Evolutionary conservation across 2,888 invertebrate genomes (phyloP).

Genomic region (Drosophila setosimentum): DNA sequence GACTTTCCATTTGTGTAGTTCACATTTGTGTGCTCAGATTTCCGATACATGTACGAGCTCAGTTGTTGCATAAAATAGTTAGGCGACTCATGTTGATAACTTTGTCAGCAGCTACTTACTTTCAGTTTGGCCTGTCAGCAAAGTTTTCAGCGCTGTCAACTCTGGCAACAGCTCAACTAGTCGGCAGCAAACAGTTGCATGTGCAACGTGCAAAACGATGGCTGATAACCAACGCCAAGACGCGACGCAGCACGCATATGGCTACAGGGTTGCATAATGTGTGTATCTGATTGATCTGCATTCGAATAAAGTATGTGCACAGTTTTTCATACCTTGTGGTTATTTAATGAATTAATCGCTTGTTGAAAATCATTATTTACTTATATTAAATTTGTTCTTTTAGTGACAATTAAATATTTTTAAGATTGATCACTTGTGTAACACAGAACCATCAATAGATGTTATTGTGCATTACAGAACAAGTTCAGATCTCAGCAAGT

Average conservation of each 20-base stretch:
- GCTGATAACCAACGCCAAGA: conserved; percentile 40
- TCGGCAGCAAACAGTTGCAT: conserved; percentile 63
- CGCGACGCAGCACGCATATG: conserved; percentile 32
- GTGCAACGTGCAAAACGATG: conserved; percentile 55
- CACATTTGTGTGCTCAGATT: background rate
- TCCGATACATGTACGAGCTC: background rate
- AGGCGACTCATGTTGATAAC: conserved; percentile 21
- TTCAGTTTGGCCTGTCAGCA: conserved; percentile 61
- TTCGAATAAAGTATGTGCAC: background rate
- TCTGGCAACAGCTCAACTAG: conserved; percentile 70
- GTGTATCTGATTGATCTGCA: background rate
- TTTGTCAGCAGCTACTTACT: conserved; percentile 33
- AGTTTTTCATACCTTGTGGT: background rate
- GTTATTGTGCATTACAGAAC: background rate
- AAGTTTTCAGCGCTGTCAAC: conserved; percentile 77
- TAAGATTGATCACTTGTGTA: background rate
- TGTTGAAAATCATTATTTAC: background rate
- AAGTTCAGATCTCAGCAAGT: background rate
- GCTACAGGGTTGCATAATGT: conserved; percentile 37
- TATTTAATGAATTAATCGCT: background rate
- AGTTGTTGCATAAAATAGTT: background rate
- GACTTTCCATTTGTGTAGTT: background rate
- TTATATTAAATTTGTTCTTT: background rate
- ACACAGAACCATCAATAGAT: background rate
- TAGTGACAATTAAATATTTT: background rate